A percentile compares a stretch with the other conserved stretches of the same genome.
phyloP scores from a whole-genome alignment of 2,888 invertebrate genomes.

The Drosophila eohydei region DNA sequence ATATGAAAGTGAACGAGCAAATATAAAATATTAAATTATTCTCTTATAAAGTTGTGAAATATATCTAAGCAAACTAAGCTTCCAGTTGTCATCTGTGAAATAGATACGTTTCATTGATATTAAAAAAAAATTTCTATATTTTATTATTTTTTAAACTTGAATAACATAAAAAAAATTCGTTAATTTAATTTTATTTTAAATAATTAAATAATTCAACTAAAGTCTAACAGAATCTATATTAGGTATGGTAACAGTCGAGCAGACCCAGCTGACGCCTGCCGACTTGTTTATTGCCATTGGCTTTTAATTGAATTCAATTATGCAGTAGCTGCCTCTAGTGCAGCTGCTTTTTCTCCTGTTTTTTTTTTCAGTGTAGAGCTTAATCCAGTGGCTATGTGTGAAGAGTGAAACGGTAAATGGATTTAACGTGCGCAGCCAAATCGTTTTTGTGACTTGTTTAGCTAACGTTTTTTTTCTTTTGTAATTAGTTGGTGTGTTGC shows the following conservation, averaged over 20 bases:
- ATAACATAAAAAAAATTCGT: too few species aligned
- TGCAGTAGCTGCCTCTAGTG: constrained; percentile 47
- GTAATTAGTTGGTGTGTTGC: constrained; percentile 30
- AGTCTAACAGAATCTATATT: too few species aligned
- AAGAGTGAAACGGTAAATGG: constrained; percentile 7
- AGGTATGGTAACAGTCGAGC: constrained; percentile 2
- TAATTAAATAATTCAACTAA: too few species aligned
- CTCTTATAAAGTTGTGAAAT: too few species aligned
- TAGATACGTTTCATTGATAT: too few species aligned
- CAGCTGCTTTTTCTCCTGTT: neutral
- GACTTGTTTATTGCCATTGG: constrained; percentile 15
- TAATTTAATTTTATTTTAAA: too few species aligned
- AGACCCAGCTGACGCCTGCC: neutral
- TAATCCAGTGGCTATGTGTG: constrained; percentile 14
- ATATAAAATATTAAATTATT: too few species aligned
- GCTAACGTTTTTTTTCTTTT: constrained; percentile 24
- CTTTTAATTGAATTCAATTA: constrained; percentile 71
- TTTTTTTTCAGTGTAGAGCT: constrained; percentile 5
- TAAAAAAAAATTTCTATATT: too few species aligned
- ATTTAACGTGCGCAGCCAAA: constrained; percentile 7
- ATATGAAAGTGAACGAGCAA: too few species aligned
- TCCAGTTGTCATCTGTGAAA: too few species aligned
- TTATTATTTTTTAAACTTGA: too few species aligned
- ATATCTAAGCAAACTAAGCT: too few species aligned
- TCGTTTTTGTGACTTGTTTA: constrained; percentile 24